Percentiles rank a stretch among this genome's conserved stretches.
These are phyloP conservation scores for Griposia aprilina DNA, from an alignment of 2,888 invertebrate genomes.

Conservation along the genomic window DNA sequence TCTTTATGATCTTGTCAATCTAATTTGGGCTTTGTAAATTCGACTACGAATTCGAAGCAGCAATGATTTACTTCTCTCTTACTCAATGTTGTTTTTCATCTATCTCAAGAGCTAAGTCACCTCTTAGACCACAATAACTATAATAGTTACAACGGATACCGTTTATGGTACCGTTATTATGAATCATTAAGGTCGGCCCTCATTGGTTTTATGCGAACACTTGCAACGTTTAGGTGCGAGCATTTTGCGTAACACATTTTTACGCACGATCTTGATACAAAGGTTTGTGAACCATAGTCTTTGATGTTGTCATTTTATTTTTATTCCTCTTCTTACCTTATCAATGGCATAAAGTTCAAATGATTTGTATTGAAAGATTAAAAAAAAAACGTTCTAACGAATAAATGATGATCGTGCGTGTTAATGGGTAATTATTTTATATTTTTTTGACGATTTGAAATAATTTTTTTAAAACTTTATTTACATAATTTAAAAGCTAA, in stretches of 20 bases:
- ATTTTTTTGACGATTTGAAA: too few species aligned
- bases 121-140: constrained; percentile 33
- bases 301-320: constrained; percentile 17
- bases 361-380: too few species aligned
- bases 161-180: constrained; percentile 59
- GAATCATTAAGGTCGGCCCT: constrained; percentile 40
- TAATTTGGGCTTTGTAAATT: constrained; percentile 29
- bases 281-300: background rate
- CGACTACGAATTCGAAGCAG: background rate
- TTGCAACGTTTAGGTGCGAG: constrained; percentile 11
- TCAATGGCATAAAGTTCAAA: background rate
- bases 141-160: constrained; percentile 51
- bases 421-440: too few species aligned
- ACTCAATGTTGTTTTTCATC: constrained; percentile 4
- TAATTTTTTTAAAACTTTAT: too few species aligned
- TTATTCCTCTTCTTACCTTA: background rate
- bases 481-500: too few species aligned
- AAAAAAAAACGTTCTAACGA: too few species aligned
- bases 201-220: constrained; percentile 14
- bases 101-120: constrained; percentile 24
- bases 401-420: too few species aligned
- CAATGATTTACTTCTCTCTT: constrained; percentile 5
- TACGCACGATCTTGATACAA: background rate
- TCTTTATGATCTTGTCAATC: constrained; percentile 16
- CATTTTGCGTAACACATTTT: constrained; percentile 13